phyloP scores from a whole-genome alignment of 2,888 invertebrate species.

The Coleophora deauratella region DNA sequence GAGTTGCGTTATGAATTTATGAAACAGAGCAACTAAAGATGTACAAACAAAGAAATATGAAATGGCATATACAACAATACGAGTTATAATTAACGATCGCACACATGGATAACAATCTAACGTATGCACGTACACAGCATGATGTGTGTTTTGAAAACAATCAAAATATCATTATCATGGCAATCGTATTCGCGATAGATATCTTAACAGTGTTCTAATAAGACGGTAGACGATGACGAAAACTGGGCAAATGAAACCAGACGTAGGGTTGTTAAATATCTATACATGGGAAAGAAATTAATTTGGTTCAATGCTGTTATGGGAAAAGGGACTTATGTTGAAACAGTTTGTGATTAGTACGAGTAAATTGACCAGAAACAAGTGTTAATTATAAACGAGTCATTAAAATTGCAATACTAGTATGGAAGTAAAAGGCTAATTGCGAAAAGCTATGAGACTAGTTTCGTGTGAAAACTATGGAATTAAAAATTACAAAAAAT shows the following conservation, averaged over 20 bases:
- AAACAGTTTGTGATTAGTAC: no score
- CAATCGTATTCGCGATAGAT: constrained; percentile 25
- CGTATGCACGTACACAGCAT: not conserved
- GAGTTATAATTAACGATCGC: not conserved
- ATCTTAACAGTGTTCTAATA: constrained; percentile 25
- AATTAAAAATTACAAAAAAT: no score
- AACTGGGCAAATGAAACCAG: constrained; percentile 23
- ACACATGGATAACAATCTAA: not conserved
- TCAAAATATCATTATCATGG: constrained; percentile 20
- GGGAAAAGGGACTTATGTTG: no score
- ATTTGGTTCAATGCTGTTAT: no score
- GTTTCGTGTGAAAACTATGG: no score
- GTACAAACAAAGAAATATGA: constrained; percentile 5
- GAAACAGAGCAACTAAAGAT: constrained; percentile 4
- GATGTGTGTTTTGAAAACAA: constrained; percentile 10
- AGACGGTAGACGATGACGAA: constrained; percentile 41
- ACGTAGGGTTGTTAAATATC: no score
- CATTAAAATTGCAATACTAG: no score
- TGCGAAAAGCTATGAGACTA: no score
- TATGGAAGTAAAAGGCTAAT: no score
- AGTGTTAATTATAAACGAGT: no score
- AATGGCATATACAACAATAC: constrained; percentile 4
- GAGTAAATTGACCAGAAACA: no score
- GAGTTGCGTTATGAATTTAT: not conserved
- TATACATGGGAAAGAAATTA: no score